Evolutionary conservation across 2,113 vertebrate species (phyloP).

Genomic region (Proteles cristata): DNA sequence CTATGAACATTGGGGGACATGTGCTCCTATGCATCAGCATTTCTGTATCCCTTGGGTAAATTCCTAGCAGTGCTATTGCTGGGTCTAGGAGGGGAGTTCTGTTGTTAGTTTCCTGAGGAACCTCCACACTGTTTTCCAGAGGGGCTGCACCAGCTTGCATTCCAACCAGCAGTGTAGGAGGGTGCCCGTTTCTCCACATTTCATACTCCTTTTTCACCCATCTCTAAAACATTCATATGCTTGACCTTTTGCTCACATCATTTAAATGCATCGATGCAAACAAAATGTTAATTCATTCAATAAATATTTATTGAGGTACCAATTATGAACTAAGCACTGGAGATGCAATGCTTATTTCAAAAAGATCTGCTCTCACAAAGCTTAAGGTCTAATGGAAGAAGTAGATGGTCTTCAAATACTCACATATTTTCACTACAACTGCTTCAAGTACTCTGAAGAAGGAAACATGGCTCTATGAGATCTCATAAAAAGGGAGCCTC

Average conservation of each 20-base stretch:
- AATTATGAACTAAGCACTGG: background rate
- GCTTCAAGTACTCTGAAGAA: background rate
- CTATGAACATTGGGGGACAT: no score
- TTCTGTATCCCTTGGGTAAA: no score
- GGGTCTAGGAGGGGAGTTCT: no score
- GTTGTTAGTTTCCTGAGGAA: no score
- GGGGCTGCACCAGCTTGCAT: no score
- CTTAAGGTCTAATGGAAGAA: background rate
- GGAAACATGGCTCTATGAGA: background rate
- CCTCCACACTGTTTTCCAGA: no score
- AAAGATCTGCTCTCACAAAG: background rate
- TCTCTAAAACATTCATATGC: background rate
- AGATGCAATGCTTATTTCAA: background rate
- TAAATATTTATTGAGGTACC: conserved; percentile 19
- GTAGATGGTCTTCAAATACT: background rate
- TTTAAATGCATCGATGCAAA: background rate
- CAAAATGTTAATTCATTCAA: background rate
- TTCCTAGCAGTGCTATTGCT: no score
- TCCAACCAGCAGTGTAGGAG: no score
- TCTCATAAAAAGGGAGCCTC: background rate
- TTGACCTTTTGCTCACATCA: background rate
- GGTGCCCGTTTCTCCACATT: background rate
- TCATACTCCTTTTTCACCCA: background rate
- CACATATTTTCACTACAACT: background rate
- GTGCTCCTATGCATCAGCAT: no score